Base-by-base conservation (phyloP, 2,797 vertebrate genomes). In the Phoxinus dragarum region DNA sequence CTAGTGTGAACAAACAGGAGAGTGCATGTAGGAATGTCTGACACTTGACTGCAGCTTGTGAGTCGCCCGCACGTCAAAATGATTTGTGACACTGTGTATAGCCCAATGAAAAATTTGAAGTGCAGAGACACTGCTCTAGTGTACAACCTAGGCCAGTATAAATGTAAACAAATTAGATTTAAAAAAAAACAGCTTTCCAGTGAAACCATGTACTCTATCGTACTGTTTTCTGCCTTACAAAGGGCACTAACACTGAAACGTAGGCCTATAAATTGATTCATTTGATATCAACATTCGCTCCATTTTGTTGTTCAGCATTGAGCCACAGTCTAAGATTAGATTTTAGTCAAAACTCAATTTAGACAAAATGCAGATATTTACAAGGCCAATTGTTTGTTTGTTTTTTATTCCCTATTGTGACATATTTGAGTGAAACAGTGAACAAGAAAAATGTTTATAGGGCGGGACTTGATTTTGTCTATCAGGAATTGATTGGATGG, bases 1-100 rank as follows among this genome's bases (percentile, higher is more conserved):
- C 69, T 78, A 75, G 31, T 71, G 87, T 86, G 88, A 89, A 89
- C 87, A 90, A 88, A 87, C 76, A 79, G 38, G 66, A 40, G 69
- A 21, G 47, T 72, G 56, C 72, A 82, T 64, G 44, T 80, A 49
- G 78, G 80, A 81, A 83, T 47, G 86, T 54, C 74, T 86, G 85
- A 88, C 88, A 86, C 86, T 84, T 84, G 56, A 84, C 81, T 80
- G 64, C 67, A 84, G 80, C 69, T 82, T 88, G 84, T 52, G 86
- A 88, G 81, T 83, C 86, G 82, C 79, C 74, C 34, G 27, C 34
- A 84, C 6, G 81, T 82, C 86, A 72, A 44, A 64, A 85, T 89
- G 84, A 88, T 84, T 74, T 82, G 82, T 74, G 64, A 69, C 34
- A 23, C 44, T 77, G 64, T 23, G 19, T 34, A 64, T 10, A 68